Evolutionary conservation across 2,888 invertebrate species (phyloP), one percentile per base, ranked within the genome.

Genomic region (Campaea margaritaria): DNA sequence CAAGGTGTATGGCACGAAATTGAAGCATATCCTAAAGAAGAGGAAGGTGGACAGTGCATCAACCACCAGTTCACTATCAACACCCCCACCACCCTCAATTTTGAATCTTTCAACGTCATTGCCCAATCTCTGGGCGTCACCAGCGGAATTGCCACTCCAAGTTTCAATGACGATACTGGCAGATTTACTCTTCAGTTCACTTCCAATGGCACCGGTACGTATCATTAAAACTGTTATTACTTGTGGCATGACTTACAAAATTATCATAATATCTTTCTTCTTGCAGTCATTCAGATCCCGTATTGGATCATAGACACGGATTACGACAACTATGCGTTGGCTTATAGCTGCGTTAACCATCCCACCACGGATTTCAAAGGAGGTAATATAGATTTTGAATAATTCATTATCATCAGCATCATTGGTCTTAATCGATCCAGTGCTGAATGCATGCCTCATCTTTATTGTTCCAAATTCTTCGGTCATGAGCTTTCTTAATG

Each of bases 281-380:
- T 75, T 74, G 12, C 74, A 82, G 82, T 13, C 34, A 58, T 63
- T 28, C 54, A 57, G 5, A 59, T 76, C 34, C 72, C 72, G 2
- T 94, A 94, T 72, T 94, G 94, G 93, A 80, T 95, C 14, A 64
- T 95, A 14, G 93, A 90, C 41, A 94, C 95, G 0, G 95, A 95
- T 58, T 86, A 95, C 73, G 82, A 85, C 0, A 87, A 86, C 61
- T 95, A 93, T 67, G 86, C 94, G 0, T 90, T 95, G 1, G 93
- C 94, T 0, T 95, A 94, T 91, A 93, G 94, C 46, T 95, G 95
- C 70, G 79, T 81, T 1, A 87, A 93, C 31, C 51, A 77, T 9
- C 14, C 3, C 47, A 71, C 46, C 27, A 12, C 1, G 69, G 73
- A 83, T 21, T 68, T 66, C 41, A 70, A 78, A 68, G 66, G 62